Percentiles rank a stretch among this genome's conserved stretches.
These are phyloP conservation scores for Liodrosophila aerea DNA, from an alignment of 2,888 invertebrate genomes.

Conservation along the genomic window DNA sequence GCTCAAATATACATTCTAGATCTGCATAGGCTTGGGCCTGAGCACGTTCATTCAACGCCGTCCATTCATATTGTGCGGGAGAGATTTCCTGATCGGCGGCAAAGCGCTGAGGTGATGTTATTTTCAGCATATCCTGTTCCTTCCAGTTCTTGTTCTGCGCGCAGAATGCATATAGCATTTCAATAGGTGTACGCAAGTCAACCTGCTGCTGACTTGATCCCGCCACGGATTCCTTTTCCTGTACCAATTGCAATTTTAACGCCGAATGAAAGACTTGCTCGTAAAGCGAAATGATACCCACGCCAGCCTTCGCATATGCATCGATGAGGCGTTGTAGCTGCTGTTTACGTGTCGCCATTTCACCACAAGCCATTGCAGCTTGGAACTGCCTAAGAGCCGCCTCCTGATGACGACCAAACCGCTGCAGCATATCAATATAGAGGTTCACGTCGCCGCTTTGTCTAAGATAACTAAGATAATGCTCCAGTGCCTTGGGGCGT, in stretches of 20 bases:
- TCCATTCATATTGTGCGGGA: conserved; percentile 88
- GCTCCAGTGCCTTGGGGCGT: conserved; percentile 88
- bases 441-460: conserved; percentile 83
- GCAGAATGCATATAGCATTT: conserved; percentile 79
- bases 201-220: conserved; percentile 50
- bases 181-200: conserved; percentile 74
- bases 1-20: conserved; percentile 79
- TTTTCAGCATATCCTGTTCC: conserved; percentile 68
- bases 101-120: conserved; percentile 77
- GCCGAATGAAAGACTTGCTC: conserved; percentile 77
- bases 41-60: conserved; percentile 84
- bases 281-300: conserved; percentile 69
- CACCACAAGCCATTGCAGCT: conserved; percentile 72
- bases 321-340: conserved; percentile 70
- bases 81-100: conserved; percentile 83
- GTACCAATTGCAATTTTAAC: conserved; percentile 68
- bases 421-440: conserved; percentile 87
- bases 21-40: conserved; percentile 81
- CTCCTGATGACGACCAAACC: conserved; percentile 87
- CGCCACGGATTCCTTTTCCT: conserved; percentile 61
- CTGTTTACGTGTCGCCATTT: conserved; percentile 75
- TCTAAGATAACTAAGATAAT: conserved; percentile 89
- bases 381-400: conserved; percentile 84
- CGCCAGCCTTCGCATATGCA: conserved; percentile 60
- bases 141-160: conserved; percentile 80